Evolutionary conservation across 1,140 invertebrate species (phyloP).

Genomic region (Drosophila sucinea): DNA sequence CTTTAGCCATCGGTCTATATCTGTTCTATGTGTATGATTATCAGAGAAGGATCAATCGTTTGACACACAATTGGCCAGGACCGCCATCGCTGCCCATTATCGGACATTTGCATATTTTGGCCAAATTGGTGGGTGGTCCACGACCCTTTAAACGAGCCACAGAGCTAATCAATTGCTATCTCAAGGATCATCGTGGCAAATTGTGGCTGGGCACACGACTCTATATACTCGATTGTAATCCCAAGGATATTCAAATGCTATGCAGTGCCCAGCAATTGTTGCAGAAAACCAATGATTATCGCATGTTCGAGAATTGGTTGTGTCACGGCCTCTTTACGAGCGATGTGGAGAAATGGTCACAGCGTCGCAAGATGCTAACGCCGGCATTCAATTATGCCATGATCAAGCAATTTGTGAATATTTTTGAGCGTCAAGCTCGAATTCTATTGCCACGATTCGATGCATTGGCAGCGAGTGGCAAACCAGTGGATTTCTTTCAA

Average conservation of each 20-base stretch:
- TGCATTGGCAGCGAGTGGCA: conserved; percentile 1
- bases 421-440: conserved; percentile 54
- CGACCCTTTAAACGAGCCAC: conserved; percentile 36
- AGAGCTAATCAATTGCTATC: conserved; percentile 33
- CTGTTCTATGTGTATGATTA: conserved; percentile 33
- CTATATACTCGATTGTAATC: conserved; percentile 66
- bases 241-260: conserved; percentile 68
- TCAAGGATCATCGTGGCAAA: conserved; percentile 66
- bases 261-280: conserved; percentile 69
- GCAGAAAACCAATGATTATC: conserved; percentile 84
- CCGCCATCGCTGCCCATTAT: conserved; percentile 54
- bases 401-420: conserved; percentile 51
- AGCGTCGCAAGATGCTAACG: conserved; percentile 90
- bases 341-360: conserved; percentile 89
- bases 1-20: conserved; percentile 20
- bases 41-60: conserved; percentile 46
- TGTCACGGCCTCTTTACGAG: conserved; percentile 87
- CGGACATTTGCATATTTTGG: conserved; percentile 61
- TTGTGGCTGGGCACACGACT: conserved; percentile 63
- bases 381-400: conserved; percentile 95
- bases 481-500: conserved; percentile 52
- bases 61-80: conserved; percentile 62
- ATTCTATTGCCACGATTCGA: conserved; percentile 36
- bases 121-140: conserved; percentile 49
- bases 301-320: conserved; percentile 87